These are phyloP conservation scores for Trichonephila inaurata DNA, from an alignment of 1,140 invertebrate species.

Conservation along the genomic window DNA sequence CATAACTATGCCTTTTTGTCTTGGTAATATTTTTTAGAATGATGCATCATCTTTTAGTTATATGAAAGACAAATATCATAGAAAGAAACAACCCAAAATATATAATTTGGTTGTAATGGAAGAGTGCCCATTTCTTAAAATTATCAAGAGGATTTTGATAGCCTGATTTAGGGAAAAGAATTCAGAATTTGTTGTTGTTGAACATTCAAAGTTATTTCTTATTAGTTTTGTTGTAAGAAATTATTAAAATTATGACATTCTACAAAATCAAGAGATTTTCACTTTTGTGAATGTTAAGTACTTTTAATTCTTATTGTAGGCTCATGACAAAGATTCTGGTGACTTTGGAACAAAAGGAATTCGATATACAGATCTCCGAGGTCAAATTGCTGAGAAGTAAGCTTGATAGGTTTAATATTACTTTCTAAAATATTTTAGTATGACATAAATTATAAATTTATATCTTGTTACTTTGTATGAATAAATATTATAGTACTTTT, in stretches of 20 bases:
- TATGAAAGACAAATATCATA: too few species aligned
- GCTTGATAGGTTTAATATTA: slow-evolving; percentile 79
- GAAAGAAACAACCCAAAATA: too few species aligned
- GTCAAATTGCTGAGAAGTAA: slow-evolving; percentile 91
- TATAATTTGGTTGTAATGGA: too few species aligned
- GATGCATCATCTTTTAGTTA: too few species aligned
- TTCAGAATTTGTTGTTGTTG: neutral
- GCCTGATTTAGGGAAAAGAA: neutral
- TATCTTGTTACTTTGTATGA: too few species aligned
- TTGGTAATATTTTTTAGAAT: too few species aligned
- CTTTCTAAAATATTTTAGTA: too few species aligned
- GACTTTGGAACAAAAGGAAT: slow-evolving; percentile 92
- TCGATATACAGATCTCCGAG: slow-evolving; percentile 90
- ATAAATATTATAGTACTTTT: too few species aligned
- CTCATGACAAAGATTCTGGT: slow-evolving; percentile 91
- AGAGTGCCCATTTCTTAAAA: too few species aligned
- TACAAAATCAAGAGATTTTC: neutral
- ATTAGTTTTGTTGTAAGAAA: neutral
- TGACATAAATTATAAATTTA: too few species aligned
- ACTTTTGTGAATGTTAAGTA: neutral
- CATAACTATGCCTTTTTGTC: neutral
- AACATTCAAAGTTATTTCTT: neutral
- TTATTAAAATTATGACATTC: neutral
- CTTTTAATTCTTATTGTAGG: slow-evolving; percentile 83
- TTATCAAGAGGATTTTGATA: neutral